Evolutionary conservation across 1,140 invertebrate species (phyloP), one percentile per base, ranked within the genome.

Genomic region (Pogonomyrmex barbatus): DNA sequence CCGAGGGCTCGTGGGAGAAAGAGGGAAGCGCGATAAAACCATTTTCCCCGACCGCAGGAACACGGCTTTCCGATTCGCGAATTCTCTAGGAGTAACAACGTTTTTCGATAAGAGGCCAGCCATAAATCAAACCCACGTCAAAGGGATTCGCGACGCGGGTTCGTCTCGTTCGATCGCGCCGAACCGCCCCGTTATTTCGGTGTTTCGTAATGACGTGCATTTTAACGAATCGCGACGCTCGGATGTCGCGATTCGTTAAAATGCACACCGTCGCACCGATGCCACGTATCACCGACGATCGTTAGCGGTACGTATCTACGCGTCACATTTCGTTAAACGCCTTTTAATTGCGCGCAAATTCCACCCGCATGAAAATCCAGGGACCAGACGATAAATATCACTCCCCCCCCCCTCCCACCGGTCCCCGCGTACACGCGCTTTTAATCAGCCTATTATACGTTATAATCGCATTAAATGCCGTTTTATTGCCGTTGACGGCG

Each of bases 301-400:
- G 75, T 85, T 85, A 85, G 63, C 75, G 60, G 42, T 45, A 63
- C 83, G 52, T 47, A 45, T 8, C 39, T 76, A 56, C 73, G 75
- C 76, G 62, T 85, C 63, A 67, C 75, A 85, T 85, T 84, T 77
- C 62, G 42, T 77, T 56, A 68, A 47, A 50, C 50, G 54, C 50
- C 71, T 73, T 88, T 88, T 76, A 85, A 84, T 88, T 62, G 71
- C 87, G 58, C 39, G 62, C 36, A 56, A 58, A 75, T 70, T 63
- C 17, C 63, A 14, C 2, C 60, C 30, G 56, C 70, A 81, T 42
- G 60, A 77, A 88, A 88, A 81, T 71, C 70, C 56, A 60, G 10
- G 45, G 50, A 12, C 56, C 24, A 54, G 14, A 58, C 81, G 63
- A 76, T 87, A 84, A 87, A 88, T 88, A 73, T 87, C n/a, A 24